A percentile compares a stretch with the other conserved stretches of the same genome.
Evolutionary conservation across 2,888 invertebrate genomes (phyloP).

Genomic region (Agrochola litura): DNA sequence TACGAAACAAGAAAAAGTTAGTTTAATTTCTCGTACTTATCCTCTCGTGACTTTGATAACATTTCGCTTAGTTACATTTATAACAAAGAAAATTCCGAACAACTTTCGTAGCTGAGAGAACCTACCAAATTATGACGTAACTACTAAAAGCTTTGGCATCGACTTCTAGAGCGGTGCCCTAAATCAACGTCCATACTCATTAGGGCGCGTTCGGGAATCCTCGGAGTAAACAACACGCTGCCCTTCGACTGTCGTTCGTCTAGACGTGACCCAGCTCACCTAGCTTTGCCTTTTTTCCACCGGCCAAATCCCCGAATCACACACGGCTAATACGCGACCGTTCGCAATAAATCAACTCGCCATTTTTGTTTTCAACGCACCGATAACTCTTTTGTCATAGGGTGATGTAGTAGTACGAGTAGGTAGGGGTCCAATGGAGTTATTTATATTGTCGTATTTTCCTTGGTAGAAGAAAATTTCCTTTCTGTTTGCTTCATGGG

Average conservation of each 20-base stretch:
- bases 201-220: conserved; percentile 72
- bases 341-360: conserved; percentile 87
- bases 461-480: conserved; percentile 89
- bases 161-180: conserved; percentile 66
- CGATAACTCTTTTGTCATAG: conserved; percentile 91
- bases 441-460: conserved; percentile 90
- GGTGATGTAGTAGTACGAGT: conserved; percentile 88
- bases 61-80: conserved; percentile 56
- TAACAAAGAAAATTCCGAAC: conserved; percentile 54
- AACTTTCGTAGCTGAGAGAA: conserved; percentile 67
- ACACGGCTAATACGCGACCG: conserved; percentile 81
- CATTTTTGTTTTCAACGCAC: conserved; percentile 91
- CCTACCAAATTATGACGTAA: conserved; percentile 76
- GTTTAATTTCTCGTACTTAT: conserved; percentile 57
- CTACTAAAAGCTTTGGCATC: conserved; percentile 76
- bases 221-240: conserved; percentile 73
- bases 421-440: conserved; percentile 88
- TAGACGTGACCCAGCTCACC: conserved; percentile 75
- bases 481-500: conserved; percentile 90
- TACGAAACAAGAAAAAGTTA: conserved; percentile 58
- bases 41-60: conserved; percentile 52
- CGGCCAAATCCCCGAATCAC: conserved; percentile 74
- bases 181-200: conserved; percentile 79
- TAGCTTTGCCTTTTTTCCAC: conserved; percentile 67
- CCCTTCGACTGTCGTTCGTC: conserved; percentile 77